These are phyloP conservation scores for Caenorhabditis wallacei DNA, from an alignment of 2,888 invertebrate genomes.

Conservation along the genomic window DNA sequence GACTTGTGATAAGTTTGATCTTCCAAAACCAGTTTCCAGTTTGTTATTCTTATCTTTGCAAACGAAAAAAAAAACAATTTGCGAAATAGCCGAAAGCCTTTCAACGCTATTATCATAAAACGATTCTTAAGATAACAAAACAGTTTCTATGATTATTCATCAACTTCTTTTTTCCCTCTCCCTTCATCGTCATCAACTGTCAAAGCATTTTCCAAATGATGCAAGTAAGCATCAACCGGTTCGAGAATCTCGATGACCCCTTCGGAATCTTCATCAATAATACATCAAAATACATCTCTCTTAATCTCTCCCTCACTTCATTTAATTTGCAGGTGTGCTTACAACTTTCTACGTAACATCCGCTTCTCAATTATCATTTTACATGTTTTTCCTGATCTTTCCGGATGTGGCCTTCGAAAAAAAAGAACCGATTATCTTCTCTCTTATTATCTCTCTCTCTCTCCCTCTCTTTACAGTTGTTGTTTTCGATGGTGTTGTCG, in stretches of 20 bases:
- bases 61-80: constrained; percentile 18
- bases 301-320: no score
- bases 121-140: constrained; percentile 26
- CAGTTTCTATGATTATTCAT: constrained; percentile 5
- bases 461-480: constrained; percentile 18
- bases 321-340: constrained; percentile 14
- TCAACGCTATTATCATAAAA: constrained; percentile 27
- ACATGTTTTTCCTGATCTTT: constrained; percentile 25
- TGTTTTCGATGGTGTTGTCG: constrained; percentile 37
- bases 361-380: constrained; percentile 29
- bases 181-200: constrained; percentile 9
- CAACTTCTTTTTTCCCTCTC: constrained; percentile 1
- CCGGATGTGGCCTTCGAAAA: constrained; percentile 29
- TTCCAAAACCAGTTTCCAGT: constrained; percentile 8
- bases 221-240: constrained; percentile 42
- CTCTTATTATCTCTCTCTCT: neutral
- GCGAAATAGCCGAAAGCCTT: constrained; percentile 15
- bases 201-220: constrained; percentile 23
- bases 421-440: neutral
- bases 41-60: constrained; percentile 2
- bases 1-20: constrained; percentile 1
- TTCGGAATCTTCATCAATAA: neutral
- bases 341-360: constrained; percentile 49
- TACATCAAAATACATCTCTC: constrained; percentile 37
- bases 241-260: constrained; percentile 42